A percentile compares a stretch with the other conserved stretches of the same genome.
Conservation (phyloP, 1,140 invertebrate species). For the Oncopodura yosiiana region DNA sequence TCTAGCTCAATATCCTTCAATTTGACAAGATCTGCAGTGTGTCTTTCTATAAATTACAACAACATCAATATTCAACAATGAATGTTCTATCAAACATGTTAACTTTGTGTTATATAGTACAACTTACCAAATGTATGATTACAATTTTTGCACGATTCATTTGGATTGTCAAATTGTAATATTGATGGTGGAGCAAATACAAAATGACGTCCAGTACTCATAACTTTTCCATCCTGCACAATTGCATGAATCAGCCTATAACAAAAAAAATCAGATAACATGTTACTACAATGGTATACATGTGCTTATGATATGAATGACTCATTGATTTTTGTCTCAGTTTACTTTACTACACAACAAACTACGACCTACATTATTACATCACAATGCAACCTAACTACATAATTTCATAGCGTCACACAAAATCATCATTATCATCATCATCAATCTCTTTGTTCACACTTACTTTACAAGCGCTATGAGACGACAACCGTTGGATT, state of each 20-base stretch:
- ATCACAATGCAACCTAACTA: no score
- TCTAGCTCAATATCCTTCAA: constrained; percentile 30
- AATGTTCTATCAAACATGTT: background rate
- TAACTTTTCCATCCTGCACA: constrained; percentile 33
- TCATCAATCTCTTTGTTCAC: background rate
- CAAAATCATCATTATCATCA: background rate
- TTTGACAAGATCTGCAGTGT: constrained; percentile 22
- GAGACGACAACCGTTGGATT: constrained; percentile 24
- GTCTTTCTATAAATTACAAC: constrained; percentile 26
- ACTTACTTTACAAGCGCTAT: constrained; percentile 30
- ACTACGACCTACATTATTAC: no score
- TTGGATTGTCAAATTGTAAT: constrained; percentile 11
- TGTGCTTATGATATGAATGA: no score
- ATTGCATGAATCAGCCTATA: constrained; percentile 27
- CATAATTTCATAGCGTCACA: background rate
- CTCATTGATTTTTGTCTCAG: no score
- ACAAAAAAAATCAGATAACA: constrained; percentile 4
- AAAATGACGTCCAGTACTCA: constrained; percentile 21
- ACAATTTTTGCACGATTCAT: constrained; percentile 31
- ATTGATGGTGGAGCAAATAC: constrained; percentile 18
- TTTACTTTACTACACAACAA: no score
- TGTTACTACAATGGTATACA: no score
- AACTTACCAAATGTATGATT: constrained; percentile 28
- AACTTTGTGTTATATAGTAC: background rate
- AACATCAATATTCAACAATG: background rate